phyloP scores from a whole-genome alignment of 2,113 vertebrate genomes.

The Excalfactoria chinensis region DNA sequence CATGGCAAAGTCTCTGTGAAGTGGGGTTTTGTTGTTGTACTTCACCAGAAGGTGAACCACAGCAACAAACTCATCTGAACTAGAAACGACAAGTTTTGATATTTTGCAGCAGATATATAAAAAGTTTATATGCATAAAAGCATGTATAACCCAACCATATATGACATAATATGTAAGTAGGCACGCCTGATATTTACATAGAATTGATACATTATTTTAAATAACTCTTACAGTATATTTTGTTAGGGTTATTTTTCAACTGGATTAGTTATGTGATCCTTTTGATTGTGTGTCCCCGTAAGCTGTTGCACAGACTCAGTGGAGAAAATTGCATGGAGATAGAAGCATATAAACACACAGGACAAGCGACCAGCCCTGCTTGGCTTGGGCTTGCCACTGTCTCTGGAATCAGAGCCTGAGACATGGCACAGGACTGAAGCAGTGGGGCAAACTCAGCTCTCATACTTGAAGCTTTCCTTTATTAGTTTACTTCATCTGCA shows the following conservation, averaged over 20 bases:
- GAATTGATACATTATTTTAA: not conserved
- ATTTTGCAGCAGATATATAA: not conserved
- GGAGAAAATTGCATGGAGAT: not conserved
- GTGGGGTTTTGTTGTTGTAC: not conserved
- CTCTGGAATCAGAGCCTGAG: not conserved
- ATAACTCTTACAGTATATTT: not conserved
- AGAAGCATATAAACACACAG: accelerated
- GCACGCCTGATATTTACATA: not conserved
- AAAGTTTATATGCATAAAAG: not conserved
- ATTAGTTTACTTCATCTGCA: not conserved
- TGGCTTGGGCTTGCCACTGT: not conserved
- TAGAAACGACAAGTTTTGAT: not conserved
- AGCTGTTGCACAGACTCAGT: not conserved
- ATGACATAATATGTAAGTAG: not conserved
- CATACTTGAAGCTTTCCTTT: not conserved
- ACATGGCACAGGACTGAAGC: not conserved
- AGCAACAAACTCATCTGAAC: not conserved
- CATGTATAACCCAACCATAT: not conserved
- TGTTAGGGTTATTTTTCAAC: not conserved
- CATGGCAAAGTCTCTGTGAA: not conserved
- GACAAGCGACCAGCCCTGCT: not conserved
- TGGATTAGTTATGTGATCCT: not conserved
- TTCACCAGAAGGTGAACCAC: not conserved
- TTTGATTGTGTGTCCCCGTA: accelerated
- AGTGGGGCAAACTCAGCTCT: no score